Evolutionary conservation across 2,113 vertebrate species (phyloP).

Genomic region (Nannospalax galili): DNA sequence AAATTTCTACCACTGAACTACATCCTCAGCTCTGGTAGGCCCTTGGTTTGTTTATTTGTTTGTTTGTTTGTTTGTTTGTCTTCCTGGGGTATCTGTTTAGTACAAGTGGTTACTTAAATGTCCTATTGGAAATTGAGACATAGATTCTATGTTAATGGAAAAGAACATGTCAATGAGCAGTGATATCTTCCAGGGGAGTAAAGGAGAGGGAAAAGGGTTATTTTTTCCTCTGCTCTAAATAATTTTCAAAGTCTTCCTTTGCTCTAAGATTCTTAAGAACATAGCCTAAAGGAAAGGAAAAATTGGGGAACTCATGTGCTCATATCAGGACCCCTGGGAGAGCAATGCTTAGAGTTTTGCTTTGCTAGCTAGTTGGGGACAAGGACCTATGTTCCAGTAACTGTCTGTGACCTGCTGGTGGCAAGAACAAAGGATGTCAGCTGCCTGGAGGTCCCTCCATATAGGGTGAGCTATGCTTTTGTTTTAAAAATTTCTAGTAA

Average conservation of each 20-base stretch:
- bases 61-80: too few relatives aligned
- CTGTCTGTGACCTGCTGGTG: background rate
- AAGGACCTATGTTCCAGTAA: background rate
- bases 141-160: background rate
- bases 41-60: too few relatives aligned
- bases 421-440: background rate
- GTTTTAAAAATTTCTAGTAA: too few relatives aligned
- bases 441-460: background rate
- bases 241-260: constrained; percentile 20
- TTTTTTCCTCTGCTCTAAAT: background rate
- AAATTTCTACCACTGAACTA: background rate
- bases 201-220: background rate
- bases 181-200: background rate
- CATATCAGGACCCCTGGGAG: background rate
- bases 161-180: background rate
- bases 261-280: constrained; percentile 13
- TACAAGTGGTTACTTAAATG: background rate
- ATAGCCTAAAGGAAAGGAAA: background rate
- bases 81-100: background rate
- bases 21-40: background rate
- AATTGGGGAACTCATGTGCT: background rate
- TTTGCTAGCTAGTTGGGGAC: background rate
- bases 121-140: background rate
- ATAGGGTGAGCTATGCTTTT: background rate
- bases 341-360: background rate